Conservation (phyloP, 2,113 vertebrate species). For the Psettodes erumei region DNA sequence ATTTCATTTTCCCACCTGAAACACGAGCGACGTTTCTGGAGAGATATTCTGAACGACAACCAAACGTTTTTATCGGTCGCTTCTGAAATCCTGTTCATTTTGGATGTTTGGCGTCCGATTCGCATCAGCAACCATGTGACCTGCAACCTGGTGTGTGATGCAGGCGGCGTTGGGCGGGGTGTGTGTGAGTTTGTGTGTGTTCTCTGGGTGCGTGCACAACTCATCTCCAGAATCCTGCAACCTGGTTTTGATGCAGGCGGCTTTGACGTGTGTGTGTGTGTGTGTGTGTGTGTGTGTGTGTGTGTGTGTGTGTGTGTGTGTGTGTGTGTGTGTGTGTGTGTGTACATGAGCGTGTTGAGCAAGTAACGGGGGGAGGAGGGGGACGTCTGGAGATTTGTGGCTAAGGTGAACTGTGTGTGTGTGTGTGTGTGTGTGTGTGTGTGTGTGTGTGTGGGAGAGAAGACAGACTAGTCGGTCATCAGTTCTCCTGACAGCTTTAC, state of each 20-base stretch:
- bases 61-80: too few species aligned
- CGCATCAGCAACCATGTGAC: too few species aligned
- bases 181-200: background rate
- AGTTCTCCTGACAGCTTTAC: conserved; percentile 72
- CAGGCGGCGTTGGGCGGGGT: background rate
- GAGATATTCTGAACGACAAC: too few species aligned
- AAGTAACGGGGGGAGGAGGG: conserved; percentile 33
- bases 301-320: background rate
- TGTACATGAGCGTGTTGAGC: conserved; percentile 24
- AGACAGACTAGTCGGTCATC: conserved; percentile 59
- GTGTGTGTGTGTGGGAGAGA: conserved; percentile 19
- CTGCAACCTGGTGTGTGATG: background rate
- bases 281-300: background rate
- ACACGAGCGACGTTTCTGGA: too few species aligned
- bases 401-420: conserved; percentile 48
- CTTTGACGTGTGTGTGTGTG: background rate
- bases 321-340: background rate
- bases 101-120: too few species aligned
- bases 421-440: conserved; percentile 35
- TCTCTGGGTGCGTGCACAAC: background rate
- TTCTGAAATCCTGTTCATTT: too few species aligned
- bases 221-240: background rate
- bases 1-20: too few species aligned
- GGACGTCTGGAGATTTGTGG: conserved; percentile 58
- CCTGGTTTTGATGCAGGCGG: too few species aligned